Evolutionary conservation across 2,888 invertebrate species (phyloP).

Genomic region (Andrena fulva): DNA sequence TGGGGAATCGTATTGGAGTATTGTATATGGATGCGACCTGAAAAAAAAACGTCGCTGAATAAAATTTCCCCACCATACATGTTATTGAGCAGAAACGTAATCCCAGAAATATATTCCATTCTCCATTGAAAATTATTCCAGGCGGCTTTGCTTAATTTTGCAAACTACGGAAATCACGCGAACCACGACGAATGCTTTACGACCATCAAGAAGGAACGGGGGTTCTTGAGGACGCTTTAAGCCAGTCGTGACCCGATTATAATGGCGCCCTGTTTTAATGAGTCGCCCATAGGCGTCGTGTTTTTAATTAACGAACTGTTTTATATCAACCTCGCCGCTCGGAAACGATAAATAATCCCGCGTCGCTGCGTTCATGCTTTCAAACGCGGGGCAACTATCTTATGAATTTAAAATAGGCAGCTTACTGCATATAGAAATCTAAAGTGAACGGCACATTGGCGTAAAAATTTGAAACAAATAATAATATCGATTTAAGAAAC

Average conservation of each 20-base stretch:
- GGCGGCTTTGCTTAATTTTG: constrained; percentile 3
- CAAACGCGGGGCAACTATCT: not conserved
- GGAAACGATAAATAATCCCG: constrained; percentile 15
- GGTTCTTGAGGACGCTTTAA: not conserved
- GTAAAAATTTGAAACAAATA: too few species aligned
- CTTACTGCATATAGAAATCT: too few species aligned
- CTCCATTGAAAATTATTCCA: not conserved
- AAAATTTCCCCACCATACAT: too few species aligned
- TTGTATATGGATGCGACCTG: too few species aligned
- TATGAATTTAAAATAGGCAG: not conserved
- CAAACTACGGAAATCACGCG: not conserved
- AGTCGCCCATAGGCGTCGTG: not conserved
- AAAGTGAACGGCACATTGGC: too few species aligned
- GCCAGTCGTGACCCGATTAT: constrained; percentile 36
- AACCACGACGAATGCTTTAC: constrained; percentile 8
- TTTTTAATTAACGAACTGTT: constrained; percentile 29
- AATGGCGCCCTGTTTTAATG: constrained; percentile 10
- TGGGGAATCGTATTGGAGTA: too few species aligned
- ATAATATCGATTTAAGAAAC: too few species aligned
- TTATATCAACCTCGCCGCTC: constrained; percentile 3
- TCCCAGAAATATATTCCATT: not conserved
- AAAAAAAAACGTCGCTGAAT: too few species aligned
- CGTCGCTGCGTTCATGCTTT: not conserved
- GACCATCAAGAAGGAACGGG: constrained; percentile 12
- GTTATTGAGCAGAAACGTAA: not conserved